phyloP scores from a whole-genome alignment of 2,888 invertebrate genomes.

The Drosophila merina region DNA sequence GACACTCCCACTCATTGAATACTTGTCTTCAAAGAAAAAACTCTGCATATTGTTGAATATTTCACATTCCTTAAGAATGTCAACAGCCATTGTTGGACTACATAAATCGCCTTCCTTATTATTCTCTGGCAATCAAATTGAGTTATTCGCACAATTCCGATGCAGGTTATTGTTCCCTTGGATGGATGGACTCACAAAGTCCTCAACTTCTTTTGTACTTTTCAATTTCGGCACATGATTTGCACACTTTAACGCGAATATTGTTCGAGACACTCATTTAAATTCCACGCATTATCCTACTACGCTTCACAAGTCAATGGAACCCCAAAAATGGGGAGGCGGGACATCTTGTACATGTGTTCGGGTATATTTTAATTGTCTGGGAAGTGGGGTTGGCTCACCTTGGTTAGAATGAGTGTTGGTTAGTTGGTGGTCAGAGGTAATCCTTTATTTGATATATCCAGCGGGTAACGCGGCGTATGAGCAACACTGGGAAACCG shows the following conservation, averaged over 20 bases:
- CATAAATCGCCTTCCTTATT: slow-evolving; percentile 35
- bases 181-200: slow-evolving; percentile 17
- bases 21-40: background rate
- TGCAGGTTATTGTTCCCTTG: slow-evolving; percentile 25
- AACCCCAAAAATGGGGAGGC: background rate
- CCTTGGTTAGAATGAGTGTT: slow-evolving; percentile 58
- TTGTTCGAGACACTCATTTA: slow-evolving; percentile 58
- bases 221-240: slow-evolving; percentile 43
- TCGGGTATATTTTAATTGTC: background rate
- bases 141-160: slow-evolving; percentile 34
- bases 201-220: slow-evolving; percentile 37
- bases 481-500: slow-evolving; percentile 64
- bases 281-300: slow-evolving; percentile 55
- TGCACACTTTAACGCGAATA: slow-evolving; percentile 54
- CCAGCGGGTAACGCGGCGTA: slow-evolving; percentile 56
- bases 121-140: slow-evolving; percentile 27
- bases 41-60: background rate
- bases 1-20: background rate
- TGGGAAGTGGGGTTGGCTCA: slow-evolving; percentile 49
- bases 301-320: slow-evolving; percentile 14
- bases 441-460: slow-evolving; percentile 63
- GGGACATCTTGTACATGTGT: background rate
- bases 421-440: slow-evolving; percentile 53
- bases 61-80: slow-evolving; percentile 1
- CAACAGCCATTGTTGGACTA: slow-evolving; percentile 22